phyloP scores from a whole-genome alignment of 1,140 invertebrate species.

The Solenopsis invicta region DNA sequence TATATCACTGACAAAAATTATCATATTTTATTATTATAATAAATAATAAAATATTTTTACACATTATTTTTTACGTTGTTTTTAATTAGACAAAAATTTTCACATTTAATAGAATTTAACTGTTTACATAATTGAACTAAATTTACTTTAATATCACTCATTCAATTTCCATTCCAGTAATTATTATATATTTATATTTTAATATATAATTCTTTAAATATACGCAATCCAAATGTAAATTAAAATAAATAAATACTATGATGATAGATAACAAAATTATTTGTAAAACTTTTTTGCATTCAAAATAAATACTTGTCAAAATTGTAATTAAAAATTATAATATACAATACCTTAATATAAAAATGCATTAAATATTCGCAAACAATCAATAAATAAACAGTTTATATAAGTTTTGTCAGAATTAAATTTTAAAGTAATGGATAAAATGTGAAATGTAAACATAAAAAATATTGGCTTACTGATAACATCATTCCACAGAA shows the following conservation, averaged over 20 bases:
- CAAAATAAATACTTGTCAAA: neutral
- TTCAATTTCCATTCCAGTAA: neutral
- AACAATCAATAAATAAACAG: slow-evolving; percentile 44
- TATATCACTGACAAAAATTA: neutral
- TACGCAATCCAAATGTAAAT: neutral
- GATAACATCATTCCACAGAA: slow-evolving; percentile 79
- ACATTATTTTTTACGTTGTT: neutral
- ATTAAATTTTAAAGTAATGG: neutral
- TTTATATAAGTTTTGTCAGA: neutral
- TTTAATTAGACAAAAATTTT: neutral
- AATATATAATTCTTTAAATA: neutral
- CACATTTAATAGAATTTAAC: neutral
- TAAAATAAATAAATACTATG: slow-evolving; percentile 14
- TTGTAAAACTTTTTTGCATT: slow-evolving; percentile 22
- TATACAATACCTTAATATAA: too few relatives aligned
- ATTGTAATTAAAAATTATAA: neutral
- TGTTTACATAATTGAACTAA: neutral
- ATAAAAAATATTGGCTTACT: slow-evolving; percentile 72
- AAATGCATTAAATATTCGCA: slow-evolving; percentile 19
- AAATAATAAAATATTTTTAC: slow-evolving; percentile 1
- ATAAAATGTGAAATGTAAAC: slow-evolving; percentile 51
- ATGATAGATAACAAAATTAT: neutral
- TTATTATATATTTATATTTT: too few relatives aligned
- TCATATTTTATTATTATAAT: slow-evolving; percentile 11
- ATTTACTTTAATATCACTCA: neutral